Evolutionary conservation across 2,113 vertebrate species (phyloP).

Genomic region (Tupaia chinensis): DNA sequence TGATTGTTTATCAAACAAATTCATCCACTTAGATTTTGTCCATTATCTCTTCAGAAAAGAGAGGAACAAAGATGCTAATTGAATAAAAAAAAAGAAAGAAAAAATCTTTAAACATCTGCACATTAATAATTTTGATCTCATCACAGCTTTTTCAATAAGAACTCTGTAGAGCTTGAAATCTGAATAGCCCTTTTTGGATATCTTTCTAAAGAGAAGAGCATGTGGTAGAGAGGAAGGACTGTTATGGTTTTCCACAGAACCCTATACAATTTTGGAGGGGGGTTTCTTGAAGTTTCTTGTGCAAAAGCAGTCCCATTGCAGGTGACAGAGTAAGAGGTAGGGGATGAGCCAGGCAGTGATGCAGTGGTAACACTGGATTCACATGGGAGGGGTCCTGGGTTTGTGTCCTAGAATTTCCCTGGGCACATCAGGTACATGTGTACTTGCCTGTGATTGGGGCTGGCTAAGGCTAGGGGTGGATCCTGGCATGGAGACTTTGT

Average conservation of each 20-base stretch:
- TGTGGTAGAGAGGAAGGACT: background rate
- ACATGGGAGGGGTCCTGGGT: no score
- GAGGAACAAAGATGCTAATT: background rate
- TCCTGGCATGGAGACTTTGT: no score
- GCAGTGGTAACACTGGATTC: no score
- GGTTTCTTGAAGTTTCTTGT: background rate
- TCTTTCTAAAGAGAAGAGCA: background rate
- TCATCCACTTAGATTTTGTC: background rate
- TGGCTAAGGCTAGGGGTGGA: no score
- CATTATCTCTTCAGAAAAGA: background rate
- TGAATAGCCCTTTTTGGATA: background rate
- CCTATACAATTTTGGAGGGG: background rate
- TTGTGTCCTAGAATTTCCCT: no score
- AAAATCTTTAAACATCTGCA: background rate
- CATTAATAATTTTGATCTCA: background rate
- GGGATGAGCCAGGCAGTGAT: no score
- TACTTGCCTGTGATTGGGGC: no score
- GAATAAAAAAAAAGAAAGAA: fast-evolving
- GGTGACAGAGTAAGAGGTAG: background rate
- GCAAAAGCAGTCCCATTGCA: background rate
- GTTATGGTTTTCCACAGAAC: background rate
- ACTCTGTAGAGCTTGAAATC: background rate
- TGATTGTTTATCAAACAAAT: background rate
- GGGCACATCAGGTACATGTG: no score
- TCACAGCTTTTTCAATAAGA: conserved; percentile 23